phyloP scores from a whole-genome alignment of 2,113 vertebrate species.

The Solea solea region DNA sequence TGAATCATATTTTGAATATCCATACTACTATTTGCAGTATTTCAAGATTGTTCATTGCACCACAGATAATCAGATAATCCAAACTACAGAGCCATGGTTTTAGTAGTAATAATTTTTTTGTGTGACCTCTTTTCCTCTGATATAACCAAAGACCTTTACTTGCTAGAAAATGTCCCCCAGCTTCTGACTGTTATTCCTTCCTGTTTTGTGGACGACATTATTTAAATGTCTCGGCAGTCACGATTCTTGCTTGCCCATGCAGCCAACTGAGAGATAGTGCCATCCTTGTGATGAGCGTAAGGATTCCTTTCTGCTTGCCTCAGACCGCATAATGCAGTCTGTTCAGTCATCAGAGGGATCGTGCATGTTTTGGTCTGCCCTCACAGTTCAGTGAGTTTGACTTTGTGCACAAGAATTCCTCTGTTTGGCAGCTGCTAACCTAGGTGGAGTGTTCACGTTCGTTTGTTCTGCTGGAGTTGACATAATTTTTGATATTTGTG shows the following conservation, averaged over 20 bases:
- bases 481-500: not conserved
- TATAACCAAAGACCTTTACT: not conserved
- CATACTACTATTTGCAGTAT: too few relatives aligned
- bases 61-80: too few relatives aligned
- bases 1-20: too few relatives aligned
- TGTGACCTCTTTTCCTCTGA: not conserved
- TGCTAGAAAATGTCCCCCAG: constrained; percentile 11
- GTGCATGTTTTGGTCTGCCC: constrained; percentile 43
- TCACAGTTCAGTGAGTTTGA: constrained; percentile 37
- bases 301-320: constrained; percentile 76
- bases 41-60: too few relatives aligned
- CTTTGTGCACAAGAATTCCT: constrained; percentile 34
- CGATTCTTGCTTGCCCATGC: constrained; percentile 29
- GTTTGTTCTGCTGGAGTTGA: constrained; percentile 19
- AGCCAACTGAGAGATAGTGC: constrained; percentile 59
- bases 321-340: constrained; percentile 72
- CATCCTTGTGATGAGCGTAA: constrained; percentile 67
- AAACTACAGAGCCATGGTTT: too few relatives aligned
- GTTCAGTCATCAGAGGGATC: constrained; percentile 54
- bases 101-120: too few relatives aligned
- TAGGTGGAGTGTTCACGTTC: constrained; percentile 13
- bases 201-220: constrained; percentile 59
- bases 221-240: constrained; percentile 56
- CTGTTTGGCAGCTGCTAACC: constrained; percentile 17
- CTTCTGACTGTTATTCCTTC: constrained; percentile 37